phyloP scores from a whole-genome alignment of 2,113 vertebrate species.

The Burhinus bistriatus region DNA sequence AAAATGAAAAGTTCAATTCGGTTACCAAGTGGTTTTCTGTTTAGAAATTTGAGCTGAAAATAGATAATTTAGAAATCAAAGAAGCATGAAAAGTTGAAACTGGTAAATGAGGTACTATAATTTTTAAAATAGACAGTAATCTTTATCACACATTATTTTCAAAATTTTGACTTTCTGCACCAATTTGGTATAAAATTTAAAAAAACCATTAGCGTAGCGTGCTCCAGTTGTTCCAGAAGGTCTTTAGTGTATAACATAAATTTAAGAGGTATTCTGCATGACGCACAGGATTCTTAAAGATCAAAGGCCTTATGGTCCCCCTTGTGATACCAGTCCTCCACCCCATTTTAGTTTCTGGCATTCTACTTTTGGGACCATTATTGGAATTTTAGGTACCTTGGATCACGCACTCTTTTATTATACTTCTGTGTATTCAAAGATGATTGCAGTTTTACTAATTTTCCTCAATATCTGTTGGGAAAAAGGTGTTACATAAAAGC shows the following conservation, averaged over 20 bases:
- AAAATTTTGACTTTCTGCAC: background rate
- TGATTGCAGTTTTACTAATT: background rate
- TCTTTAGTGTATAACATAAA: background rate
- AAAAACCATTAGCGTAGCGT: background rate
- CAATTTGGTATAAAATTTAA: background rate
- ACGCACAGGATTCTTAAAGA: background rate
- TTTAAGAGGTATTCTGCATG: background rate
- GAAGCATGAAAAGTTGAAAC: background rate
- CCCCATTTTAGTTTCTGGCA: background rate
- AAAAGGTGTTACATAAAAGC: background rate
- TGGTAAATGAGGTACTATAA: too few relatives aligned
- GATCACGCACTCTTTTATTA: background rate
- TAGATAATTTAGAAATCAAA: background rate
- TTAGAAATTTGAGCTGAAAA: background rate
- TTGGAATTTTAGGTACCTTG: background rate
- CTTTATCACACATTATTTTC: background rate
- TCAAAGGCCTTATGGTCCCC: background rate
- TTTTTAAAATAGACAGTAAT: background rate
- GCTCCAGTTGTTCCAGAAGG: background rate
- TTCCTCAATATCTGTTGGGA: background rate
- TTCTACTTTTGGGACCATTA: background rate
- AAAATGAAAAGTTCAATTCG: background rate
- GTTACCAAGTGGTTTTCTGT: rapidly evolving
- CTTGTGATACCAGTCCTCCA: background rate
- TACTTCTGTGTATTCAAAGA: background rate